Evolutionary conservation across 2,113 vertebrate genomes (phyloP), one percentile per base, ranked within the genome.

Genomic region (Athene cunicularia): DNA sequence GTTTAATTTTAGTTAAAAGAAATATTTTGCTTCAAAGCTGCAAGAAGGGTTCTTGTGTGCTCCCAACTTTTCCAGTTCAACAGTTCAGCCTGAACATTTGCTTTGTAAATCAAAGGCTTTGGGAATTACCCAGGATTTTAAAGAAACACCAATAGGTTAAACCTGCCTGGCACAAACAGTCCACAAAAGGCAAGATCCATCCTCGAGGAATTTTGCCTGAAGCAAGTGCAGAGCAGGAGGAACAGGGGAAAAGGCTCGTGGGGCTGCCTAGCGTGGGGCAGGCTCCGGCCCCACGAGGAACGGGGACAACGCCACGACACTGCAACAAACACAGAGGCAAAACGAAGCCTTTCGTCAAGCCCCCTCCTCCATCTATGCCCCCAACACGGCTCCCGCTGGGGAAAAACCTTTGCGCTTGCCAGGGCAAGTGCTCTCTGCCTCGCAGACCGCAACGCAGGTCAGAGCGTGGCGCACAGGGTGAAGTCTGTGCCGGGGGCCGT

Each of bases 381-480:
- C 74, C 1, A 1, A 1, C 20, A 33, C n/a, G 35, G 73, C 56
- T 87, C 47, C 81, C 0, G 3, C 33, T 3, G 27, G 19, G 30
- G 11, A 28, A 50, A 1, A 35, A 43, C 59, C 73, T 86, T 86
- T 15, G 0, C 0, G 3, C 37, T 60, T 32, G 4, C 47, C 33
- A 11, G 9, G 30, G 32, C 74, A 16, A 58, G 47, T 0, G 1
- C 11, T 10, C 55, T 33, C 35, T 1, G 11, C 71, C 62, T 39
- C 1, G 24, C 55, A 14, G 8, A 6, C 35, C 33, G 2, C 21
- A 3, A 5, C 32, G 49, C 49, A 21, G 28, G 21, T 32, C 39
- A n/a, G 21, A 23, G 26, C 5, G 1, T 1, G n/a, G 27, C 9
- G 43, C 39, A 1, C 0, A 5, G 30, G 77, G 20, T 11, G 20